Conservation (phyloP, 37 sponge, comb jelly and placozoan genomes). For the Halichondria panicea region DNA sequence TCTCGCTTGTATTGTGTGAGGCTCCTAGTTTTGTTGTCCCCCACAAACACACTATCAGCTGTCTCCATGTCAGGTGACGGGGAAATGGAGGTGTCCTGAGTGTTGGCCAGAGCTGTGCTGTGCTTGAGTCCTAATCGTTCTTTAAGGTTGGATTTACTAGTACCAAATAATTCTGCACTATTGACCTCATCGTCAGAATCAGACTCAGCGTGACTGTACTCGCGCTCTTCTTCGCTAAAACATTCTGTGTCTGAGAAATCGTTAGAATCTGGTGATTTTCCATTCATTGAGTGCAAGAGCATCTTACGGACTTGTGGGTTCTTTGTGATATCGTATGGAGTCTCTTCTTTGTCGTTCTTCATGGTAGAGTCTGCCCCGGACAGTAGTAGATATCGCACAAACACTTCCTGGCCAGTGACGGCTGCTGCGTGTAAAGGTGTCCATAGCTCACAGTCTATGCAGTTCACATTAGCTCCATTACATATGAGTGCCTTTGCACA, state of each 20-base stretch:
- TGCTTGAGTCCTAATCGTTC: slow-evolving; percentile 37
- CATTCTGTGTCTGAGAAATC: slow-evolving; percentile 59
- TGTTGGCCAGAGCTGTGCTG: slow-evolving; percentile 14
- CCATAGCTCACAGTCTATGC: slow-evolving; percentile 75
- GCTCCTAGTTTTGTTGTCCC: not conserved
- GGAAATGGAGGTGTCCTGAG: slow-evolving; percentile 7
- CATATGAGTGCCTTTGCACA: slow-evolving; percentile 72
- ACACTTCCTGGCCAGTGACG: slow-evolving; percentile 52
- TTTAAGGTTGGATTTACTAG: slow-evolving; percentile 10
- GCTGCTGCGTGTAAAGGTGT: slow-evolving; percentile 84
- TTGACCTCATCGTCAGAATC: slow-evolving; percentile 62
- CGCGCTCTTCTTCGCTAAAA: slow-evolving; percentile 56
- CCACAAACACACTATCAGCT: slow-evolving; percentile 45
- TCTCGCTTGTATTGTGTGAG: not conserved
- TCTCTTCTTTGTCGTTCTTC: slow-evolving; percentile 62
- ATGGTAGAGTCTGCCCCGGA: slow-evolving; percentile 63
- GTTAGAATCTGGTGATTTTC: slow-evolving; percentile 51
- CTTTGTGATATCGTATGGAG: slow-evolving; percentile 68
- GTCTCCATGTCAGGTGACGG: slow-evolving; percentile 37
- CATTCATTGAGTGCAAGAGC: slow-evolving; percentile 66
- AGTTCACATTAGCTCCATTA: slow-evolving; percentile 79
- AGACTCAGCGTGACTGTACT: slow-evolving; percentile 70
- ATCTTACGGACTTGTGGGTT: slow-evolving; percentile 61
- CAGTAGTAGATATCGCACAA: slow-evolving; percentile 66
- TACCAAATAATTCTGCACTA: slow-evolving; percentile 6